Evolutionary conservation across 53 echinoderm and acorn worm genomes (phyloP).

Genomic region (Antedon mediterranea): DNA sequence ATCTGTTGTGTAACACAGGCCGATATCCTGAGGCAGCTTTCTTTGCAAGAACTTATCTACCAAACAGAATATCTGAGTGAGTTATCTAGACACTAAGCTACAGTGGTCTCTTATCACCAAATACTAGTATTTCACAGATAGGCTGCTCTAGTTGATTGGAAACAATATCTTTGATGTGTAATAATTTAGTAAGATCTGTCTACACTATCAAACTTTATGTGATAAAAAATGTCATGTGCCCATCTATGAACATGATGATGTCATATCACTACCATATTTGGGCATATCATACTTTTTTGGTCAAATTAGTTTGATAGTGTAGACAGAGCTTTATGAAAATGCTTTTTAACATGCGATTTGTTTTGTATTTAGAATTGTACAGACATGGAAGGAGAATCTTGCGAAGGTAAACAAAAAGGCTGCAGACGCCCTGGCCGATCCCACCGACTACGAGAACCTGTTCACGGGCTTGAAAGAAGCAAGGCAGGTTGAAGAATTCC

Average conservation of each 20-base stretch:
- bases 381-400: constrained; percentile 75
- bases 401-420: constrained; percentile 66
- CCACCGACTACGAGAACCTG: constrained; percentile 89
- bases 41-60: constrained; percentile 97
- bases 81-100: constrained; percentile 12
- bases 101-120: no score
- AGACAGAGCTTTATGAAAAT: not conserved
- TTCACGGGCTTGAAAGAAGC: constrained; percentile 84
- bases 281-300: no score
- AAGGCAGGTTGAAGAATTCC: constrained; percentile 48
- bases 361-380: constrained; percentile 44
- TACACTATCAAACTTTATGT: no score
- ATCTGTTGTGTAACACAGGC: constrained; percentile 63
- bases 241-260: no score
- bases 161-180: no score
- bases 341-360: not conserved
- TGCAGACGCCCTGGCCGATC: constrained; percentile 81
- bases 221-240: no score
- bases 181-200: no score
- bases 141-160: no score
- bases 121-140: no score
- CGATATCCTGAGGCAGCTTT: constrained; percentile 93
- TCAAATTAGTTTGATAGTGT: not conserved
- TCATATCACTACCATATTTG: not conserved
- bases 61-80: constrained; percentile 95